Percentiles rank a stretch among this genome's conserved stretches.
phyloP scores from a whole-genome alignment of 2,888 invertebrate species.

The Heliconius hortense region DNA sequence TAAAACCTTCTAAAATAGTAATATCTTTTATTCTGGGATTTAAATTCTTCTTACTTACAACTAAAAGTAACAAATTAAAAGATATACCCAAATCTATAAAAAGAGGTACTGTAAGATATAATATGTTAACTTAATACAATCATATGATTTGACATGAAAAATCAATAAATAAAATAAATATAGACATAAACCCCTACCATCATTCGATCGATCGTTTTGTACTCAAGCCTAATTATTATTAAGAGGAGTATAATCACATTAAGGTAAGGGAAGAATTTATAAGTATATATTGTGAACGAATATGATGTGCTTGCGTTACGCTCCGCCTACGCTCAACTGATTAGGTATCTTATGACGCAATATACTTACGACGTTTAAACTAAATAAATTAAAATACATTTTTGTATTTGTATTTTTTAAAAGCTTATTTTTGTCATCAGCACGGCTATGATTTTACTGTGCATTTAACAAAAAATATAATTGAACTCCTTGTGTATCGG shows the following conservation, averaged over 20 bases:
- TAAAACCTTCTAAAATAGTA: conserved; percentile 67
- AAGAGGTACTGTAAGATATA: conserved; percentile 54
- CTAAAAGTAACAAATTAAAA: conserved; percentile 70
- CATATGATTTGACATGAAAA: neutral
- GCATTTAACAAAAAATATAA: conserved; percentile 5
- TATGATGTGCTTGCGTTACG: conserved; percentile 13
- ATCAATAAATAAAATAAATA: neutral
- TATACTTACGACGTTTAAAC: conserved; percentile 1
- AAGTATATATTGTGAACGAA: neutral
- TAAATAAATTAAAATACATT: conserved; percentile 14
- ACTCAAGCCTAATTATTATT: neutral
- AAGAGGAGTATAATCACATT: conserved; percentile 1
- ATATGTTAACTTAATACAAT: conserved; percentile 26
- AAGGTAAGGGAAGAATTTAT: neutral
- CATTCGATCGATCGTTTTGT: neutral
- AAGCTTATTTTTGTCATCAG: neutral
- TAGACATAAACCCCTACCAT: neutral
- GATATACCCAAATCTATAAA: conserved; percentile 56
- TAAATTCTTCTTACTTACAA: conserved; percentile 70
- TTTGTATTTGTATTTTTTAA: neutral
- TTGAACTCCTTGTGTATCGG: conserved; percentile 52
- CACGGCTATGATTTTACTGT: neutral
- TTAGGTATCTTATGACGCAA: conserved; percentile 6
- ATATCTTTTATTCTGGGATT: conserved; percentile 77
- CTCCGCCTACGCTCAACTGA: conserved; percentile 1